Evolutionary conservation across 2,888 invertebrate genomes (phyloP), one percentile per base, ranked within the genome.

Genomic region (Leptinotarsa rubiginosa): DNA sequence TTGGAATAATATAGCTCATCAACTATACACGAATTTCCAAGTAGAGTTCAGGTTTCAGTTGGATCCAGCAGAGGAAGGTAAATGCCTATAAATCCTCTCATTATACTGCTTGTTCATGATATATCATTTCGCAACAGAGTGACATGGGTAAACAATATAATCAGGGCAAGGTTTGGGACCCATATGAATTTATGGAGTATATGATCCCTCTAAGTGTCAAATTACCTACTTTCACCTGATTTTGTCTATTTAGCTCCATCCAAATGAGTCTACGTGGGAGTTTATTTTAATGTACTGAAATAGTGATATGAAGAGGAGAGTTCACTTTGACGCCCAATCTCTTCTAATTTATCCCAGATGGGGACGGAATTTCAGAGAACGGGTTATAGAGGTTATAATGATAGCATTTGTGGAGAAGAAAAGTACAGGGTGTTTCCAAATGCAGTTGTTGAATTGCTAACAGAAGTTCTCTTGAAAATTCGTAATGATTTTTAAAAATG

Each of bases 81-180:
- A 65, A 69, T 52, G 49, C 62, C 72, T 65, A 73, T 73, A 72
- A 74, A 77, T 75, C 69, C 67, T 59, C n/a, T 67, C 20, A 74
- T 77, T 74, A 75, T 47, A 41, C 15, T 70, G 75, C 67, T 65
- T 72, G 74, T 69, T 59, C 72, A 65, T 65, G 70, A 77, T 75
- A 70, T 70, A 72, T 75, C 72, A 74, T 70, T 71, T 65, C 41
- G 49, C 59, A 72, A 68, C 73, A 70, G 15, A 67, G 59, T 70
- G 72, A 76, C 77, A 69, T 74, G 75, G 74, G 74, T 76, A 77
- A 77, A 77, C 77, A 77, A 74, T 74, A 72, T 77, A 75, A 77
- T 77, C 75, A 75, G 75, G 71, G 72, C 64, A 74, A 74, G 74
- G 72, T 77, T 73, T 70, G 69, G 71, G 75, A 72, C 75, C 75